These are phyloP conservation scores for Caloenas nicobarica DNA, from an alignment of 2,113 vertebrate genomes.

Conservation along the genomic window DNA sequence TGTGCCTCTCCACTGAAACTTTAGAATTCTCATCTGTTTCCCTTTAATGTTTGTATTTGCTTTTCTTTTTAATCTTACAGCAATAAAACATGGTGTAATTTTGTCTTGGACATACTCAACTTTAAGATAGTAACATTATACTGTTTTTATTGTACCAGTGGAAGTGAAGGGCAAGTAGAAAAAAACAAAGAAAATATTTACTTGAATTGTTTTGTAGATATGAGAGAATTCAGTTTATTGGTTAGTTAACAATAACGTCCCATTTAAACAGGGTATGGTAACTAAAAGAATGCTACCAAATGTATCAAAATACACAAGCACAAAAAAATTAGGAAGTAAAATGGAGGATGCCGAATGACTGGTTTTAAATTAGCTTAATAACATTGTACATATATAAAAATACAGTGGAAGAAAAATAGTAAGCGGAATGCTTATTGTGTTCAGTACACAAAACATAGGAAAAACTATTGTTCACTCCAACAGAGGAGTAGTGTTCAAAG, in stretches of 20 bases:
- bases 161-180: background rate
- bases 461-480: background rate
- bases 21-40: background rate
- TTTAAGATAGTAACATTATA: background rate
- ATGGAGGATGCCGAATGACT: background rate
- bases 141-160: background rate
- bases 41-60: background rate
- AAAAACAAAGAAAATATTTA: background rate
- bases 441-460: background rate
- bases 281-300: background rate
- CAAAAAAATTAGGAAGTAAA: background rate
- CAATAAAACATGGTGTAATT: background rate
- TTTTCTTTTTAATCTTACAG: background rate
- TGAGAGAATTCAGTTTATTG: background rate
- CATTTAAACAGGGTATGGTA: background rate
- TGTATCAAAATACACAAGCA: background rate
- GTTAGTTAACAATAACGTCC: background rate
- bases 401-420: background rate
- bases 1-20: background rate
- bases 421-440: background rate
- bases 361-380: background rate
- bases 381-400: background rate
- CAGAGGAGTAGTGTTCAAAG: background rate
- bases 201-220: background rate
- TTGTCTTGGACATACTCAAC: background rate